phyloP scores from a whole-genome alignment of 2,113 vertebrate genomes.

The Pseudopipra pipra region DNA sequence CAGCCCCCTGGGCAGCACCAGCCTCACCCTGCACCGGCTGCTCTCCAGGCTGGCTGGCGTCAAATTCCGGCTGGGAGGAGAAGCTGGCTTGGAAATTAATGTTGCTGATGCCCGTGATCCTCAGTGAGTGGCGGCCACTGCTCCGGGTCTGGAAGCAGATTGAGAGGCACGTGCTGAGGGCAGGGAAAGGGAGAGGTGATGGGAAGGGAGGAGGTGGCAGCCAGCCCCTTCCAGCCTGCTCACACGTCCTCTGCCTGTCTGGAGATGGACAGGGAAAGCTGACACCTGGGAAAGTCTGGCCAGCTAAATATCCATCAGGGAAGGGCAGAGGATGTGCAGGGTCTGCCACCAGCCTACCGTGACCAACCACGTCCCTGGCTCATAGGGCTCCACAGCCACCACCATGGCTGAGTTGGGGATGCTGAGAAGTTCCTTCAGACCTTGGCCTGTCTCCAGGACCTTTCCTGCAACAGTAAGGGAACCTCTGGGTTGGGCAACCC shows the following conservation, averaged over 20 bases:
- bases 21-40: slow-evolving; percentile 85
- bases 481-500: neutral
- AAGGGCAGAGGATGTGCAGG: neutral
- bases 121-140: slow-evolving; percentile 86
- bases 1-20: rapidly evolving
- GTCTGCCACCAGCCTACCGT: slow-evolving; percentile 76
- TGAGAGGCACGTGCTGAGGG: rapidly evolving
- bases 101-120: slow-evolving; percentile 87
- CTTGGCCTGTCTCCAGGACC: slow-evolving; percentile 78
- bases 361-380: slow-evolving; percentile 86
- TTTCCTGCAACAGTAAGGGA: slow-evolving; percentile 71
- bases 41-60: slow-evolving; percentile 79
- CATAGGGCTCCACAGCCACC: slow-evolving; percentile 84
- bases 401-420: slow-evolving; percentile 92
- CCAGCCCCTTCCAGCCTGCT: neutral
- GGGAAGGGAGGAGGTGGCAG: neutral
- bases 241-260: neutral
- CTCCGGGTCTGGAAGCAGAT: slow-evolving; percentile 78
- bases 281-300: neutral
- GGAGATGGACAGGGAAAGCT: neutral
- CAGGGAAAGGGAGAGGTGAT: neutral
- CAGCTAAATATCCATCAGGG: neutral
- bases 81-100: slow-evolving; percentile 88
- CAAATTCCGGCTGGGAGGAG: slow-evolving; percentile 75
- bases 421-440: slow-evolving; percentile 86